Evolutionary conservation across 2,113 vertebrate genomes (phyloP), one percentile per base, ranked within the genome.

Genomic region (Epinephelus cyanopodus): DNA sequence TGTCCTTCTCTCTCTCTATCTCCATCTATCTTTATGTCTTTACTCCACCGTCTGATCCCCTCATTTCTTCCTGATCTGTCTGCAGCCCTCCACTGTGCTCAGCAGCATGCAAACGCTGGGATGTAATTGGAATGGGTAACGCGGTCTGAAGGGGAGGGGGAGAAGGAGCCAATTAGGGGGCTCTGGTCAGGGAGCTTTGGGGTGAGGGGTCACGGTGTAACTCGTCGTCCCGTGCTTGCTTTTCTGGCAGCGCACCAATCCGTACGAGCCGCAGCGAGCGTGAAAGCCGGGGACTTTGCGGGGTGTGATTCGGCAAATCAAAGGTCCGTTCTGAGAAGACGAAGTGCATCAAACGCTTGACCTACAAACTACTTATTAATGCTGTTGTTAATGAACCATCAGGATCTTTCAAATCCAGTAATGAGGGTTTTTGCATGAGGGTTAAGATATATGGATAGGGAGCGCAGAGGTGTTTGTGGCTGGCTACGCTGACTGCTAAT

Each of bases 61-160:
- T 69, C 60, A 50, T 80, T 78, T 79, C 42, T 65, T 39, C 53
- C 62, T 65, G 70, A 73, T 74, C 77, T 75, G 56, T 73, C 58
- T 79, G 23, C 58, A 80, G 63, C 39, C 70, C 42, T 37, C 53
- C 37, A 19, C 47, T 78, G 33, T 68, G 69, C 84, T 84, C 71
- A 45, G 18, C 68, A 78, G 80, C 53, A 86, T 90, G 90, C 87
- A 87, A 88, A 90, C 54, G 61, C 65, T 25, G 58, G 52, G 62
- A 68, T 53, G 65, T 91, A 88, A 90, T 88, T 88, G 85, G 87
- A 85, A 84, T 88, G 77, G 81, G 68, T 65, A 64, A 85, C 39
- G 7, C 64, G 65, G 73, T 83, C 78, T 56, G 77, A 74, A 33
- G 33, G 33, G 33, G 33, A 39, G 33, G 53, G 79, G 76, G 58